Evolutionary conservation across 2,888 invertebrate genomes (phyloP).

Genomic region (Ormyrus labotus): DNA sequence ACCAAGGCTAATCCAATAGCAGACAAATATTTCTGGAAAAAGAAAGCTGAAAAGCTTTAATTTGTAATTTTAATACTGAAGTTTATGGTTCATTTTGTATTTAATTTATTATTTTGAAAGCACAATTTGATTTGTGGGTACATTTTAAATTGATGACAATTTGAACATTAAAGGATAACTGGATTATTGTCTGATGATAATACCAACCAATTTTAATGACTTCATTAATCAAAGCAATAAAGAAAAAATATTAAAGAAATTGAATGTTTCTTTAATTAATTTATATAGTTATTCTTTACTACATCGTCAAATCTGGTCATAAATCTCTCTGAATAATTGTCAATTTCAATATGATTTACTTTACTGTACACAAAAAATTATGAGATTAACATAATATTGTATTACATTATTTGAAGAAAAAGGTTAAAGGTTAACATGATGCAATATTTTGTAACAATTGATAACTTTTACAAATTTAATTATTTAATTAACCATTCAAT

Average conservation of each 20-base stretch:
- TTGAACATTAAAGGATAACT: constrained; percentile 24
- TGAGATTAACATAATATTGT: neutral
- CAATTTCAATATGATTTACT: too few species aligned
- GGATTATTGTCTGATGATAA: constrained; percentile 11
- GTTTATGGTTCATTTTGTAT: constrained; percentile 12
- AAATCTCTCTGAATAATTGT: too few species aligned
- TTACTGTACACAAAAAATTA: too few species aligned
- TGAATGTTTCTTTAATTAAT: neutral
- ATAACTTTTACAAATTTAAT: constrained; percentile 8
- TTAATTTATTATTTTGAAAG: constrained; percentile 11
- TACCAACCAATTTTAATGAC: constrained; percentile 23
- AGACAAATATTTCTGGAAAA: constrained; percentile 52
- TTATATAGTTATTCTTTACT: neutral
- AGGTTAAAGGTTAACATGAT: neutral
- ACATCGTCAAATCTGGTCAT: too few species aligned
- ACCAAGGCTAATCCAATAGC: constrained; percentile 61
- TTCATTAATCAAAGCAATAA: constrained; percentile 19
- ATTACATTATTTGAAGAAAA: constrained; percentile 1
- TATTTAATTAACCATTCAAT: constrained; percentile 9
- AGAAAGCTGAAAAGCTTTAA: constrained; percentile 35
- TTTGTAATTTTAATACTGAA: constrained; percentile 11
- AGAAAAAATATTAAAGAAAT: constrained; percentile 21
- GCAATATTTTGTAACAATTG: neutral
- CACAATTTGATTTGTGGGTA: neutral
- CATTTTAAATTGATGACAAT: constrained; percentile 33